Base-by-base conservation (phyloP, 2,113 vertebrate species). In the Ceyx margarethae region DNA sequence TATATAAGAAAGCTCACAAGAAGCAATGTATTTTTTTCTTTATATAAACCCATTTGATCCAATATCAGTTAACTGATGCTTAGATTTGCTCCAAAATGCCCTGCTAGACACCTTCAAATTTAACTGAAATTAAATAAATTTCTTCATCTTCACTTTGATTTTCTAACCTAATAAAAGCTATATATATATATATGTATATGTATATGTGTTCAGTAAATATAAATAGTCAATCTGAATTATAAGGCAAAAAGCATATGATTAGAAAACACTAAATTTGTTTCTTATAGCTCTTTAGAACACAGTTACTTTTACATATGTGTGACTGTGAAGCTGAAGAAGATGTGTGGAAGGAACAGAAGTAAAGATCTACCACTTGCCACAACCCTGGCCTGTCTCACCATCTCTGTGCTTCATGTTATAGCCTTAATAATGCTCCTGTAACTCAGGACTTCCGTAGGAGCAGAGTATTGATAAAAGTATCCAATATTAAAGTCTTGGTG, bases 291-390 rank as follows among this genome's bases (percentile, higher is more conserved):
- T 72, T 46, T 40, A 33, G 66, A 33, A 11, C 8, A 4, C 19
- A 13, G 37, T 6, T 29, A 18, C 45, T 37, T 67, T 15, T 4
- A 61, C 20, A 8, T 18, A 8, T 0, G 0, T 28, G 56, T 21
- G 35, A 11, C 21, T 26, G 33, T 51, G 73, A 20, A 48, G 37
- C 13, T 33, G 68, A 57, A 22, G 21, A 57, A 31, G 42, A 15
- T 8, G 25, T 1, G 1, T 10, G 42, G 45, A 53, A 84, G 65
- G n/a, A 74, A 64, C 42, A 82, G 51, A 51, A 67, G 25, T 11
- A 61, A 79, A 75, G 31, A 9, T 25, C 45, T 43, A 50, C 7
- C 16, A 37, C 45, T n/a, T 10, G 10, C 45, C 35, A 25, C 6
- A 31, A 2, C 22, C 42, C 53, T 61, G 35, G 29, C 37, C 54